phyloP scores from a whole-genome alignment of 2,113 vertebrate species.

The Gambusia holbrooki region DNA sequence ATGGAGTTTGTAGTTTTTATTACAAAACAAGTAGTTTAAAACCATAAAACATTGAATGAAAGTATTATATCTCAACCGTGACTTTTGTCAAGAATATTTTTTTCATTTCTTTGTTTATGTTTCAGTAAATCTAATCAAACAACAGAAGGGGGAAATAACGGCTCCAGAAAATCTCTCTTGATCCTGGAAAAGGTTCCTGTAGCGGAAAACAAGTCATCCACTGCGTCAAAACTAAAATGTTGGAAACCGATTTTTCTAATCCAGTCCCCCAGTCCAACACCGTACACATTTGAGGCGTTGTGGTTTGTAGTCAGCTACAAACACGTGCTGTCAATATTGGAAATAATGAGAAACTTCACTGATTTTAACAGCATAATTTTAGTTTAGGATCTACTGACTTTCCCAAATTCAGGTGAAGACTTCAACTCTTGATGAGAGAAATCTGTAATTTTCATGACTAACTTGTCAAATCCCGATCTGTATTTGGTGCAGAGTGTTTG shows the following conservation, averaged over 20 bases:
- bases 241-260: not conserved
- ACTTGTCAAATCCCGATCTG: slow-evolving; percentile 25
- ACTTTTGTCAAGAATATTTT: not conserved
- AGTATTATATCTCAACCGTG: not conserved
- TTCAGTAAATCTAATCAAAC: too few species aligned
- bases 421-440: not conserved
- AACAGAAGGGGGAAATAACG: too few species aligned
- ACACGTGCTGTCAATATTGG: not conserved
- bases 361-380: not conserved
- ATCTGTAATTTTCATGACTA: slow-evolving; percentile 9
- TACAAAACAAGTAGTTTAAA: not conserved
- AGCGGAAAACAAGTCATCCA: not conserved
- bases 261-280: not conserved
- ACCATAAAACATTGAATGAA: too few species aligned
- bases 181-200: not conserved
- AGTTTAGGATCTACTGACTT: not conserved
- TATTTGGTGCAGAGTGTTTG: slow-evolving; percentile 7
- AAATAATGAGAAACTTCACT: not conserved
- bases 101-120: not conserved
- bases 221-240: not conserved
- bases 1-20: not conserved
- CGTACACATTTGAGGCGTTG: not conserved
- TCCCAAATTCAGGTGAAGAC: not conserved
- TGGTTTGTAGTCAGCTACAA: not conserved
- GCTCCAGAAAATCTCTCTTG: too few species aligned